Evolutionary conservation across 1,140 invertebrate species (phyloP), one percentile per base, ranked within the genome.

Genomic region (Dryas iulia): DNA sequence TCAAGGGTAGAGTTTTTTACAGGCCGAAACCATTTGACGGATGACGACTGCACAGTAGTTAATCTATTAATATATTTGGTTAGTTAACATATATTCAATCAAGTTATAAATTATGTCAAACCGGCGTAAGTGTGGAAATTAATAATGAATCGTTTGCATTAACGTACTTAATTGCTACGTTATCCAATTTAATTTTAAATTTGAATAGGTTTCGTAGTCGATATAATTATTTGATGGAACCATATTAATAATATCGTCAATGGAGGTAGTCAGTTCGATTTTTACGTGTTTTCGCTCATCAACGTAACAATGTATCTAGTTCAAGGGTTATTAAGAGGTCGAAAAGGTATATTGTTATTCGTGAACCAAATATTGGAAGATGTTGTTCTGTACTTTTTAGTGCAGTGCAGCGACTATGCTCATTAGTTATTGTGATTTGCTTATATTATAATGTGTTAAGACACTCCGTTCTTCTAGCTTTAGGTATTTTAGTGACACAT

Each of bases 1-100:
- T 67, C 65, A 67, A 67, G 47, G 14, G 58, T 26, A 39, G 33
- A 33, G 58, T 60, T 67, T 67, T 67, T 67, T 47, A 47, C 2
- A 14, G 28, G n/a, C 12, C 60, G 18, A 54, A 63, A 63, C 61
- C 12, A 35, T 59, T 66, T 59, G 64, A 66, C 64, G 57, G 31
- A 66, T 58, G 57, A 33, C 52, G n/a, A 47, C 7, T 21, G 39
- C 14, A 8, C 39, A 47, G 1, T 47, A 18, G 39, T 47, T 47
- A 8, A 47, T 10, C 39, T 47, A 47, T 18, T 47, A 21, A 47
- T 47, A 21, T 47, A 47, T 47, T 47, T 47, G 39, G 39, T 47
- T 10, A 47, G 0, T 47, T 47, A 47, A 47, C 18, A 47, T 14
- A 47, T 21, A 47, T 47, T 47, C 14, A 47, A 8, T 47, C 39